Percentiles rank a stretch among this genome's conserved stretches.
Evolutionary conservation across 30 jellyfish, hydroid and myxozoan genomes (phyloP).

Genomic region (Rhopilema esculentum): DNA sequence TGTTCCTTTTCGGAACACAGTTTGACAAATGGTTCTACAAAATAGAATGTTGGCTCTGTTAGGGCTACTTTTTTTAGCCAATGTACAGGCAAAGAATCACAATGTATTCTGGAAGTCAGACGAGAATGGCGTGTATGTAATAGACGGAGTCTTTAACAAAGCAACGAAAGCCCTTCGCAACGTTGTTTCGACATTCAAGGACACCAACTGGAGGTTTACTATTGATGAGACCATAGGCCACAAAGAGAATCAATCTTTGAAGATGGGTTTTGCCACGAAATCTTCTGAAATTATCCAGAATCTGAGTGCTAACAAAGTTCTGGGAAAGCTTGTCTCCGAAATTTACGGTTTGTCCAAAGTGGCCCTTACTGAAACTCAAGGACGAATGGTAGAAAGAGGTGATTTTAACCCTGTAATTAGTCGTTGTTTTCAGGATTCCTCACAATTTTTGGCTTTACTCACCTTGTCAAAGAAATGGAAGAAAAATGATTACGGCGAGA

Average conservation of each 20-base stretch:
- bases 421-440: slow-evolving; percentile 13
- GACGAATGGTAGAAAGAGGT: slow-evolving; percentile 65
- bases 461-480: slow-evolving; percentile 44
- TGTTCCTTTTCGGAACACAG: no score
- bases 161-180: not conserved
- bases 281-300: not conserved
- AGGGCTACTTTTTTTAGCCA: not conserved
- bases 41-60: not conserved
- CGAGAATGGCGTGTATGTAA: slow-evolving; percentile 19
- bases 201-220: slow-evolving; percentile 41
- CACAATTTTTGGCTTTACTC: slow-evolving; percentile 9
- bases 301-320: not conserved
- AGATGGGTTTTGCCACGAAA: slow-evolving; percentile 34
- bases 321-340: slow-evolving; percentile 1
- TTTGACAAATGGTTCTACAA: not conserved
- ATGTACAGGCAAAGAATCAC: not conserved
- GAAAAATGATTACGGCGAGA: slow-evolving; percentile 72
- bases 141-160: slow-evolving; percentile 28
- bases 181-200: not conserved
- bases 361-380: slow-evolving; percentile 1
- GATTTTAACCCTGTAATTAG: slow-evolving; percentile 61
- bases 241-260: not conserved
- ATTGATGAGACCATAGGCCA: slow-evolving; percentile 24
- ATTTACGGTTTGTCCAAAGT: not conserved
- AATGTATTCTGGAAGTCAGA: slow-evolving; percentile 53